Base-by-base conservation (phyloP, 2,888 invertebrate species). In the Meta bourneti region DNA sequence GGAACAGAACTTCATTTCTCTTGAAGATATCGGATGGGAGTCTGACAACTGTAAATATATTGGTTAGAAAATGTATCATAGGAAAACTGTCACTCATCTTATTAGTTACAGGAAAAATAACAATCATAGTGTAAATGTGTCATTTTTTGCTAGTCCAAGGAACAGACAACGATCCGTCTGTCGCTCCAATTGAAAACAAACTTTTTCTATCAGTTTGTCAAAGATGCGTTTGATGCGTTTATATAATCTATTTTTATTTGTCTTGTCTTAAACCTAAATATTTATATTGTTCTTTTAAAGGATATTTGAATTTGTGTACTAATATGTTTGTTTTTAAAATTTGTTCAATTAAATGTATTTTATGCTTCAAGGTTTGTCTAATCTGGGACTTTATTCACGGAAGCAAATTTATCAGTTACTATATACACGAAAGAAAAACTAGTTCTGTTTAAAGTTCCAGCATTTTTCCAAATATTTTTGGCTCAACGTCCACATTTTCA, bases 101-200 rank as follows among this genome's bases (percentile, higher is more conserved):
- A 19, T 16, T 77, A 51, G 77, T 51, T 7, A 51, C 51, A n/a
- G 49, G 16, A 48, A 49, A 16, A 77, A 5, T 77, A 34, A 34
- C 34, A 2, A 34, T 34, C 77, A 77, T 74, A 74, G 74, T 74
- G 74, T 74, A 77, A 77, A 77, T 77, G 77, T 77, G 77, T 77
- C 77, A 77, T 77, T 19, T 51, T 51, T 20, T 77, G 77, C 52
- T 51, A 19, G 6, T 75, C 34, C 34, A 34, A 34, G 34, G 34
- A 34, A 20, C 11, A 7, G 19, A 75, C 20, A 74, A 34, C 34
- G 34, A 34, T 34, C 34, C 34, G 34, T 34, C 34, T 19, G 48
- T n/a, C 51, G 52, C 52, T 77, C 51, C 9, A 77, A 51, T 19
- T n/a, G 52, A 51, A 77, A 34, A 4, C 4, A 4, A 34, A 34